Conservation (phyloP, 2,888 invertebrate genomes). For the Heliconius sara region DNA sequence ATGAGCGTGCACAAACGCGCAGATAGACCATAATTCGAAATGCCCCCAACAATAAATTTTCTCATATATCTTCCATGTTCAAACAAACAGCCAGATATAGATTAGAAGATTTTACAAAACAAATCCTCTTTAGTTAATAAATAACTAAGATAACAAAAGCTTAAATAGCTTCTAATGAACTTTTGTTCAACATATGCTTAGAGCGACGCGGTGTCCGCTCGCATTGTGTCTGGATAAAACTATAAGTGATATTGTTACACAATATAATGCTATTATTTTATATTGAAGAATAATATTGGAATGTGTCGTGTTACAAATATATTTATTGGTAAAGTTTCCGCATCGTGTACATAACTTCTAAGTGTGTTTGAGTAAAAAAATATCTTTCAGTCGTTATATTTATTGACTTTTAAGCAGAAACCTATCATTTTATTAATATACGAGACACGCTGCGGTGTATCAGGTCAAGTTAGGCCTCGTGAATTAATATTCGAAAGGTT, state of each 20-base stretch:
- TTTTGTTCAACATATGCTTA: background rate
- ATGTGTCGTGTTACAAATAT: background rate
- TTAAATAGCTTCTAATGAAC: background rate
- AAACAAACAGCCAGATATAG: background rate
- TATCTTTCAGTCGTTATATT: background rate
- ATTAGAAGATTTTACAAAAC: background rate
- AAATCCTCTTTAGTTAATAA: background rate
- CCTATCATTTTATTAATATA: background rate
- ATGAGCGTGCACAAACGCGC: background rate
- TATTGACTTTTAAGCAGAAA: background rate
- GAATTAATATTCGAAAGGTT: too few species aligned
- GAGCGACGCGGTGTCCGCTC: background rate
- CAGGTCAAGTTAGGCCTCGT: too few species aligned
- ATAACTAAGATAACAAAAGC: constrained; percentile 5
- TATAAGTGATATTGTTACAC: constrained; percentile 4
- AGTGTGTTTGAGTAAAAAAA: background rate
- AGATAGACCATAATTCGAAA: background rate
- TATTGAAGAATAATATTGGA: background rate
- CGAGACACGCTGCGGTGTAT: too few species aligned
- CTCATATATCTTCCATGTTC: background rate
- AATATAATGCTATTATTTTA: constrained; percentile 11
- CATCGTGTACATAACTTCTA: background rate
- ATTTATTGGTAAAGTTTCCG: constrained; percentile 3
- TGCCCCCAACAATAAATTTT: background rate
- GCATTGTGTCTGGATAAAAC: constrained; percentile 7